Conservation (phyloP, 2,888 invertebrate species). For the Parnassius smintheus region DNA sequence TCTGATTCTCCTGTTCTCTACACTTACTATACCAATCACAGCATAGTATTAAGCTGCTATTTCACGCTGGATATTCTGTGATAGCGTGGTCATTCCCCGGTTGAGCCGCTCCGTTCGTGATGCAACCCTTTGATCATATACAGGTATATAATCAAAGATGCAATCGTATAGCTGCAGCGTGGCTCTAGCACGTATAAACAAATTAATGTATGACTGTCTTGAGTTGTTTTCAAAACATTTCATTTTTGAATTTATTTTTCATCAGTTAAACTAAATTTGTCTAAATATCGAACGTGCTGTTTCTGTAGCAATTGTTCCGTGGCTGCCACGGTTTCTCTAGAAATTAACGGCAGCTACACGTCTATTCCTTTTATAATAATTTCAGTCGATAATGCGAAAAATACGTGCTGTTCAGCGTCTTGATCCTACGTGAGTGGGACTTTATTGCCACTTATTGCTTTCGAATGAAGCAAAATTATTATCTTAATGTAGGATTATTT, state of each 20-base stretch:
- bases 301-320: constrained; percentile 38
- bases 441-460: constrained; percentile 68
- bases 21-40: too few species aligned
- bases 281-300: constrained; percentile 45
- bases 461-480: constrained; percentile 67
- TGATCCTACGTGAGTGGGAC: constrained; percentile 65
- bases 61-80: too few species aligned
- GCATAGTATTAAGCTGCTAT: too few species aligned
- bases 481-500: constrained; percentile 52
- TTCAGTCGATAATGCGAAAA: constrained; percentile 77
- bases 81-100: too few species aligned
- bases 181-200: too few species aligned
- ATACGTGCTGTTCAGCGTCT: constrained; percentile 70
- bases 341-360: constrained; percentile 62
- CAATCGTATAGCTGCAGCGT: too few species aligned
- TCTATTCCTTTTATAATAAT: constrained; percentile 74
- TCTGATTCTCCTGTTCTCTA: too few species aligned
- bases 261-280: constrained; percentile 30
- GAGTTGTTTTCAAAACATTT: too few species aligned
- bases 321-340: constrained; percentile 38
- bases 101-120: too few species aligned
- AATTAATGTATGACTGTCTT: too few species aligned
- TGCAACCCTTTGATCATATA: too few species aligned
- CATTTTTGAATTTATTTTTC: not conserved
- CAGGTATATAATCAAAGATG: too few species aligned